Evolutionary conservation across 2,888 invertebrate species (phyloP).

Genomic region (Listrodromus nycthemerus): DNA sequence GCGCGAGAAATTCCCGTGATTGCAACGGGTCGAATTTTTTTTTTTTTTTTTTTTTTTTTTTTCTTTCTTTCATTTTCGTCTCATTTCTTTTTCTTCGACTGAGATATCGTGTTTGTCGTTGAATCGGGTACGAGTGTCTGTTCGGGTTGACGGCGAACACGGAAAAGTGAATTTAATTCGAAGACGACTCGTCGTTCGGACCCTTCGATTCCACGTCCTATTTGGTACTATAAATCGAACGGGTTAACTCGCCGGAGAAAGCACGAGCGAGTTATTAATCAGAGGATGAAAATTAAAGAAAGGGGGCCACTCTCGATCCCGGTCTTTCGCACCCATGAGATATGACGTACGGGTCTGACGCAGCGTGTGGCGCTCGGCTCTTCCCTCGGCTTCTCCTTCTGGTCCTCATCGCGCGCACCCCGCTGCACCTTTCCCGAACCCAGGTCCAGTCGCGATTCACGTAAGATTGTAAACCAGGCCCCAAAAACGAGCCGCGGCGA

Average conservation of each 20-base stretch:
- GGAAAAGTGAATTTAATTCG: not conserved
- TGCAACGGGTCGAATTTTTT: conserved; percentile 56
- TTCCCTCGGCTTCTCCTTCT: conserved; percentile 57
- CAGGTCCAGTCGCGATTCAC: conserved; percentile 62
- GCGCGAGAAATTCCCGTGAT: conserved; percentile 51
- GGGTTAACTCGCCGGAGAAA: conserved; percentile 41
- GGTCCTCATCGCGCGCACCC: conserved; percentile 43
- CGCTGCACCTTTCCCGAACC: conserved; percentile 35
- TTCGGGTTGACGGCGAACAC: not conserved
- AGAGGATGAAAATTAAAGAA: conserved; percentile 61
- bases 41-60: conserved; percentile 21
- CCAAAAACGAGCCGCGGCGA: conserved; percentile 73
- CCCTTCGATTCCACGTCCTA: too few species aligned
- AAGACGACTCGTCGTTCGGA: not conserved
- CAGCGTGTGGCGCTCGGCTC: conserved; percentile 75
- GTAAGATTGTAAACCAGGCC: conserved; percentile 74
- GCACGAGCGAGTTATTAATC: conserved; percentile 66
- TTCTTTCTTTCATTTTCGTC: conserved; percentile 2
- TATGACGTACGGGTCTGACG: conserved; percentile 81
- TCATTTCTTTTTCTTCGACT: conserved; percentile 24
- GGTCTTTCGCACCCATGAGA: conserved; percentile 78
- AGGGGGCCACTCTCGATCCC: conserved; percentile 60
- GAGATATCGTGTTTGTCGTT: conserved; percentile 40
- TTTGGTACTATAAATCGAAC: not conserved
- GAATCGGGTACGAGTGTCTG: conserved; percentile 46